A percentile compares a stretch with the other conserved stretches of the same genome.
Conservation (phyloP, 2,888 invertebrate species). For the Mesochorus sp. region DNA sequence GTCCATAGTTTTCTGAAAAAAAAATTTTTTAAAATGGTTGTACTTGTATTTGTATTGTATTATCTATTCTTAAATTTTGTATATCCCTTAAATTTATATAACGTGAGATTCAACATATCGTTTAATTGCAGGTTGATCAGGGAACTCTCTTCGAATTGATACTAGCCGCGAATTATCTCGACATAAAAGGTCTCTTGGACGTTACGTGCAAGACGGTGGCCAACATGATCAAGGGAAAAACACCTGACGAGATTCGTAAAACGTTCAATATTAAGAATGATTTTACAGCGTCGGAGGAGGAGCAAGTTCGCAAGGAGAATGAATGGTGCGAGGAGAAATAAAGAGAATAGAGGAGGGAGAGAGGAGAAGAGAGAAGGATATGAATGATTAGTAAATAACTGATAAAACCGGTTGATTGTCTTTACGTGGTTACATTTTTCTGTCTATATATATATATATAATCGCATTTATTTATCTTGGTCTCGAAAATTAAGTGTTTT, state of each 20-base stretch:
- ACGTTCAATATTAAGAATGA: constrained; percentile 99
- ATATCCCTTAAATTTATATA: too few relatives aligned
- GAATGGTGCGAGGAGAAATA: constrained; percentile 97
- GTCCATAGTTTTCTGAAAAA: too few relatives aligned
- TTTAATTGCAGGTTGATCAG: constrained; percentile 89
- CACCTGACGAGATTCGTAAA: constrained; percentile 98
- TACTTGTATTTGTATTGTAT: too few relatives aligned
- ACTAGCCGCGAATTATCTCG: constrained; percentile 97
- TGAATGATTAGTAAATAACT: constrained; percentile 4
- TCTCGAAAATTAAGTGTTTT: constrained; percentile 12
- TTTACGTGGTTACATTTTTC: not conserved
- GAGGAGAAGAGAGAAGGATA: constrained; percentile 95
- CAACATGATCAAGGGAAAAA: constrained; percentile 99
- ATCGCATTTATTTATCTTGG: constrained; percentile 16
- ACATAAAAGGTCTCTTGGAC: constrained; percentile 97
- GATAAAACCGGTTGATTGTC: constrained; percentile 9
- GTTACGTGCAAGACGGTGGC: constrained; percentile 99
- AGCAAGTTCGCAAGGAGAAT: constrained; percentile 98
- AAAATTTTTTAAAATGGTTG: too few relatives aligned
- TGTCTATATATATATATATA: not conserved
- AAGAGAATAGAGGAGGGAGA: constrained; percentile 92
- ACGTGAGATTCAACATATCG: not conserved
- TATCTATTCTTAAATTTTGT: too few relatives aligned
- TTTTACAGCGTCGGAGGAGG: constrained; percentile 97
- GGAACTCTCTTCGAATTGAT: constrained; percentile 98